Percentiles rank a stretch among this genome's conserved stretches.
Evolutionary conservation across 2,888 invertebrate species (phyloP).

Genomic region (Sussaba pulchella): DNA sequence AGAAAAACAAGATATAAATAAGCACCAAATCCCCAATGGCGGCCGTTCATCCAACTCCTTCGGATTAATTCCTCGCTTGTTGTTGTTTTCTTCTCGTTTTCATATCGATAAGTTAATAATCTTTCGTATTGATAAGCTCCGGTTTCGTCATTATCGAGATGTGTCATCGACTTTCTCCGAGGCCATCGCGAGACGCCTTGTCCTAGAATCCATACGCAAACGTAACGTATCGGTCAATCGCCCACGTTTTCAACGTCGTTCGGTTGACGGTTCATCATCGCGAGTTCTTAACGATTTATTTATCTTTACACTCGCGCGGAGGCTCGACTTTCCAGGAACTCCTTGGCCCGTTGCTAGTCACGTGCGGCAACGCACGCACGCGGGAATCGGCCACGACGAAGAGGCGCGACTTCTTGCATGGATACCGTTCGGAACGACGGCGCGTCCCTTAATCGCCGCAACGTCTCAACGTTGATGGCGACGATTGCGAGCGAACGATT

Average conservation of each 20-base stretch:
- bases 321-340: slow-evolving; percentile 50
- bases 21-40: too few relatives aligned
- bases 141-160: neutral
- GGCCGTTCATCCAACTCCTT: too few relatives aligned
- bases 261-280: neutral
- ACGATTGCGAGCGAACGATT: neutral
- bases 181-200: neutral
- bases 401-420: slow-evolving; percentile 32
- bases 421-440: slow-evolving; percentile 26
- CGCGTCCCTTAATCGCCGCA: slow-evolving; percentile 1
- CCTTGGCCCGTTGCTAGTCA: slow-evolving; percentile 17
- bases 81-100: too few relatives aligned
- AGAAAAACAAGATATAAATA: too few relatives aligned
- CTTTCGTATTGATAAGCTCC: too few relatives aligned
- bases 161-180: neutral
- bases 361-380: slow-evolving; percentile 5
- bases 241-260: neutral
- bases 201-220: slow-evolving; percentile 3
- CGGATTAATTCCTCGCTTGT: too few relatives aligned
- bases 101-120: too few relatives aligned
- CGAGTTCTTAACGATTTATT: neutral
- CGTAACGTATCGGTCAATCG: neutral
- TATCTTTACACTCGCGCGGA: slow-evolving; percentile 6
- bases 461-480: neutral
- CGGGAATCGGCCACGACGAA: slow-evolving; percentile 11